phyloP scores from a whole-genome alignment of 2,888 invertebrate genomes.

The Phortica okadai region DNA sequence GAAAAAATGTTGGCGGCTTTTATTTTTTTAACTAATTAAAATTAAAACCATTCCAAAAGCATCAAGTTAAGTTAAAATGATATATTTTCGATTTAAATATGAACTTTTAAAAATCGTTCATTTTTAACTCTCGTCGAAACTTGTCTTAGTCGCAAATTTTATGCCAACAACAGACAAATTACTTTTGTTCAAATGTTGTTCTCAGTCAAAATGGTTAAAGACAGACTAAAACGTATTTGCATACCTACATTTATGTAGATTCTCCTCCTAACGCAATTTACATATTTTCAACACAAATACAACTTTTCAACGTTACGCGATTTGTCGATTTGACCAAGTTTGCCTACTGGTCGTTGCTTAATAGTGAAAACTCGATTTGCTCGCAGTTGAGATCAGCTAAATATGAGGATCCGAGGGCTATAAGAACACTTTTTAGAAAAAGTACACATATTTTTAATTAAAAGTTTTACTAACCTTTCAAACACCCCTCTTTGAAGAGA shows the following conservation, averaged over 20 bases:
- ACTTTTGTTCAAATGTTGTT: too few relatives aligned
- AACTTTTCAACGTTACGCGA: constrained; percentile 18
- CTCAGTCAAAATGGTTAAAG: background rate
- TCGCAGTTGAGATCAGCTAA: background rate
- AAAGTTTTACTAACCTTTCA: constrained; percentile 1
- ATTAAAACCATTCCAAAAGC: too few relatives aligned
- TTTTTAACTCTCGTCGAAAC: too few relatives aligned
- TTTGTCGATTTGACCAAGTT: constrained; percentile 56
- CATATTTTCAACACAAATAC: constrained; percentile 4
- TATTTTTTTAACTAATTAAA: too few relatives aligned
- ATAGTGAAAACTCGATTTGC: background rate
- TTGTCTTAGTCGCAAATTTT: too few relatives aligned
- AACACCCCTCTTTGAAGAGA: background rate
- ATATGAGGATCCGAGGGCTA: background rate
- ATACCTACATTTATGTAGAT: constrained; percentile 1
- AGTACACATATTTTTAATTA: background rate
- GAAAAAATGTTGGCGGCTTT: too few relatives aligned
- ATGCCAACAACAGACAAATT: too few relatives aligned
- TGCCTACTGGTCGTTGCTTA: constrained; percentile 45
- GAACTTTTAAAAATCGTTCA: too few relatives aligned
- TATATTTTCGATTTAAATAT: too few relatives aligned
- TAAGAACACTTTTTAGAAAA: too few relatives aligned
- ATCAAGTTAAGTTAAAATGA: too few relatives aligned
- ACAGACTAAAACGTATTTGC: background rate
- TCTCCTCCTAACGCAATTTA: constrained; percentile 8